Evolutionary conservation across 2,888 invertebrate species (phyloP).

Genomic region (Ditula angustiorana): DNA sequence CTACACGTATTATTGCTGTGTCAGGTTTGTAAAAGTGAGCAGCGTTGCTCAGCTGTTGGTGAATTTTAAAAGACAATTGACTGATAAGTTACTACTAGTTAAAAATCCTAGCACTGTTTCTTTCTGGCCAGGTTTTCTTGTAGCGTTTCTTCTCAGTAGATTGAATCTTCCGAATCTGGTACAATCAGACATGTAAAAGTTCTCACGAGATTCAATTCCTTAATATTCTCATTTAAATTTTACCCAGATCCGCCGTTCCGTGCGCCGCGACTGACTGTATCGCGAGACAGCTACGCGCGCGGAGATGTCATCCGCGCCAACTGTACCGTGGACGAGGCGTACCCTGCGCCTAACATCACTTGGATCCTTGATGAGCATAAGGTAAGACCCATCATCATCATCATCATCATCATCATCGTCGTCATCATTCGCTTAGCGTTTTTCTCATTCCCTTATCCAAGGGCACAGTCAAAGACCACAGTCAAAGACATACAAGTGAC

Average conservation of each 20-base stretch:
- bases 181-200: no score
- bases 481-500: no score
- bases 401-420: background rate
- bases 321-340: constrained; percentile 86
- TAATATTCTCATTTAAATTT: background rate
- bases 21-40: no score
- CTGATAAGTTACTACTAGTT: no score
- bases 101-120: no score
- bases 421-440: background rate
- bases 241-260: constrained; percentile 85
- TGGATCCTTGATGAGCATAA: constrained; percentile 86
- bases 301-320: constrained; percentile 86
- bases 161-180: no score
- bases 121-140: no score
- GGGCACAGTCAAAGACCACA: background rate
- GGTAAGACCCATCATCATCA: constrained; percentile 51
- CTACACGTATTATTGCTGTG: no score
- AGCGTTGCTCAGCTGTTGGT: no score
- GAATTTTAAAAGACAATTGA: no score
- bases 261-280: constrained; percentile 82
- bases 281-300: constrained; percentile 82
- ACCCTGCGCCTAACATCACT: constrained; percentile 86
- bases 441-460: background rate
- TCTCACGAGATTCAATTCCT: background rate
- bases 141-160: no score